Evolutionary conservation across 1,140 invertebrate species (phyloP), one percentile per base, ranked within the genome.

Genomic region (Drosophila pruinosa): DNA sequence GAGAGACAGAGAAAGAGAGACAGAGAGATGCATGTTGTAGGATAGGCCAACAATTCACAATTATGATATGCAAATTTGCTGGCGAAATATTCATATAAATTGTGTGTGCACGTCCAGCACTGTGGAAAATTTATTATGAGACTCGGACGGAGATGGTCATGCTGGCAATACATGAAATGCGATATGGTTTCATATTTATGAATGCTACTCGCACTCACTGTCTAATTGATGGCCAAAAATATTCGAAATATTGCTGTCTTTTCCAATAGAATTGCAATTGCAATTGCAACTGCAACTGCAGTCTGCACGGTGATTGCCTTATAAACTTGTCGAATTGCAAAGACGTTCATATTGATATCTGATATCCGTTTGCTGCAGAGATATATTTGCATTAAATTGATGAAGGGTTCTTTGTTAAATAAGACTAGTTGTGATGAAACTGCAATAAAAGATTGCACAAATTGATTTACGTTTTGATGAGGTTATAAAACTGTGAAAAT

Each of bases 61-160:
- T 74, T 74, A 74, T 74, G 67, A 63, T 74, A 74, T 74, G 72
- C 67, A 74, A 74, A 74, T 74, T 70, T 63, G 59, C 52, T 45
- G 67, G 67, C 72, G 56, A 61, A 68, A 73, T 70, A 74, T 70
- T 70, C 67, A 70, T 74, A 71, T 50, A 71, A 65, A 65, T 64
- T 69, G 58, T 52, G 57, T 54, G 53, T 24, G 52, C 34, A 22
- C 21, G 19, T 45, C 58, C 12, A 12, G 17, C 15, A 17, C 54
- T 39, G 12, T 68, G 63, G 28, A 21, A 57, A 61, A 59, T 57
- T 57, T 57, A 57, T 57, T 26, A 39, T 22, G 52, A 14, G 4
- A 12, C 12, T 26, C 43, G 21, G 10, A 28, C 26, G 7, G 14
- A 41, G 38, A 15, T 41, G 53, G 12, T 39, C 53, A 56, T 34